These are phyloP conservation scores for Muntiacus reevesi DNA, from an alignment of 2,113 vertebrate species.

Conservation along the genomic window DNA sequence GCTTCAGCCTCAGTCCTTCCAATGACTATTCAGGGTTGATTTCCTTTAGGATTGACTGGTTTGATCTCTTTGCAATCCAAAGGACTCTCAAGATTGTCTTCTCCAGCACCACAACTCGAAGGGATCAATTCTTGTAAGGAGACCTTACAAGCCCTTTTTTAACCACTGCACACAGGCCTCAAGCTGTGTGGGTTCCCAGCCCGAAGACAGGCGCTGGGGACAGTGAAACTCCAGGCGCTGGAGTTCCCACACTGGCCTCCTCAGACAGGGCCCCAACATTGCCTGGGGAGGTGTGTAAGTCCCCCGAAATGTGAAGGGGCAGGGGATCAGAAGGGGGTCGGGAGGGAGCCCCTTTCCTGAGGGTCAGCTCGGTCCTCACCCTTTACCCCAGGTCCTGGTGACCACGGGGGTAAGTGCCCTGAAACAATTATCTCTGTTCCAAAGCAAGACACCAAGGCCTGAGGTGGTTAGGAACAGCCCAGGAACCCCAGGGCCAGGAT, in stretches of 20 bases:
- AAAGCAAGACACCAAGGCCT: background rate
- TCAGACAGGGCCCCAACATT: background rate
- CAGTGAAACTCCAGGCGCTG: background rate
- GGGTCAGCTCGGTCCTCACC: background rate
- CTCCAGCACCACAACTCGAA: background rate
- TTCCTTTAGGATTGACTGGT: background rate
- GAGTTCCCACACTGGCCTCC: background rate
- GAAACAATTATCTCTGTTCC: background rate
- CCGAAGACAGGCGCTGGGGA: background rate
- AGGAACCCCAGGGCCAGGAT: background rate
- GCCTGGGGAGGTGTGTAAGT: background rate
- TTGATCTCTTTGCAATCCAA: background rate
- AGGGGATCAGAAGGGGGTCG: too few species aligned
- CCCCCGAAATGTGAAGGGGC: background rate
- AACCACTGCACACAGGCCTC: background rate
- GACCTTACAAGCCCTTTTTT: background rate
- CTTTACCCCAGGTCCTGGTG: background rate
- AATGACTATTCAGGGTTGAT: background rate
- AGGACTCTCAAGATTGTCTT: background rate
- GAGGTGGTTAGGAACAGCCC: background rate
- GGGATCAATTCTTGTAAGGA: background rate
- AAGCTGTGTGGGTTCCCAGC: background rate
- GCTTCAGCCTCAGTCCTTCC: background rate
- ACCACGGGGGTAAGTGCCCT: background rate
- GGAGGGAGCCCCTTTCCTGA: background rate